Conservation (phyloP, 2,797 vertebrate species). For the Urocyon cinereoargenteus region DNA sequence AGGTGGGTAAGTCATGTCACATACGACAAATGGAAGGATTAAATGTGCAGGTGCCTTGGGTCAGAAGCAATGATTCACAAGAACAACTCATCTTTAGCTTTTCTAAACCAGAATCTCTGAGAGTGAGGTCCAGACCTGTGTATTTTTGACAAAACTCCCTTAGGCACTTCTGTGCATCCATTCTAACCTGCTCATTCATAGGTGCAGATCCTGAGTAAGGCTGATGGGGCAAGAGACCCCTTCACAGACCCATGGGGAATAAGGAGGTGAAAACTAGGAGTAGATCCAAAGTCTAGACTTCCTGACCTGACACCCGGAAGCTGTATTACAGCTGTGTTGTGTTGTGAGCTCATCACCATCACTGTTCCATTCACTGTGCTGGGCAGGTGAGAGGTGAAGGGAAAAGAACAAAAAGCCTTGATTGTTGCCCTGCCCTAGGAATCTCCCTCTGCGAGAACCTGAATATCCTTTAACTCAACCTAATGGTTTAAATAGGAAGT, state of each 20-base stretch:
- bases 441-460: background rate
- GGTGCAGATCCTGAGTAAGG: background rate
- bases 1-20: background rate
- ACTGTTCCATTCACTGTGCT: background rate
- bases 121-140: background rate
- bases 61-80: constrained; percentile 29
- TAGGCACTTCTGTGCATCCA: background rate
- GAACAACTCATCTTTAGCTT: background rate
- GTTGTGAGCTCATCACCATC: background rate
- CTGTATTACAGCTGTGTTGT: background rate
- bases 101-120: constrained; percentile 13
- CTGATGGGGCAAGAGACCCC: background rate
- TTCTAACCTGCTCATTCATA: background rate
- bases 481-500: background rate
- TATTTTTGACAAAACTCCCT: background rate
- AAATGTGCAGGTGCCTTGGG: background rate
- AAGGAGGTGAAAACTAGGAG: background rate
- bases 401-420: background rate
- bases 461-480: background rate
- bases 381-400: background rate
- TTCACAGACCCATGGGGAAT: background rate
- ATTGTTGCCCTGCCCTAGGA: background rate
- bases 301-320: background rate
- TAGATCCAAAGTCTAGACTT: background rate
- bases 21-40: background rate